A percentile compares a stretch with the other conserved stretches of the same genome.
Evolutionary conservation across 2,113 vertebrate species (phyloP).

Genomic region (Blennius ocellaris): DNA sequence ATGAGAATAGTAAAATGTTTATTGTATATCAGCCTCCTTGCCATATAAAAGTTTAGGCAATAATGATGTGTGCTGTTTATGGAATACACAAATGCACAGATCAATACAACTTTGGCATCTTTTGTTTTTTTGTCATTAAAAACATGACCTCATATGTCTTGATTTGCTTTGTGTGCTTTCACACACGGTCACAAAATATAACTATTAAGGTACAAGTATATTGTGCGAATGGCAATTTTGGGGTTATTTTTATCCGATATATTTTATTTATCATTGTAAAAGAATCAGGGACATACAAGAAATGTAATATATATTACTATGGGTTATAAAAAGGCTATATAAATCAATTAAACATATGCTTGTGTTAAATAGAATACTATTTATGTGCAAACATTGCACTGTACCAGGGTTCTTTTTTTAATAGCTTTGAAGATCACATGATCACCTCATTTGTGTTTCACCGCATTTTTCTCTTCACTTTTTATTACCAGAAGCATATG

Average conservation of each 20-base stretch:
- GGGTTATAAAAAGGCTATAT: neutral
- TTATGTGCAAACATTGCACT: neutral
- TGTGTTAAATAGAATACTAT: neutral
- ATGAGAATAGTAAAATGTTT: constrained; percentile 8
- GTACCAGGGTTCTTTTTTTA: constrained; percentile 7
- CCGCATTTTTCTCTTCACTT: constrained; percentile 9
- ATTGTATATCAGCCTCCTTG: constrained; percentile 30
- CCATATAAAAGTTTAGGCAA: constrained; percentile 4
- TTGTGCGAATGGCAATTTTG: too few species aligned
- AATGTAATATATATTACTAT: too few species aligned
- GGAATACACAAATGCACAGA: constrained; percentile 10
- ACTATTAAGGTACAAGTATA: constrained; percentile 4
- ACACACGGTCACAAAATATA: constrained; percentile 12
- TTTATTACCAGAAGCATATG: constrained; percentile 12
- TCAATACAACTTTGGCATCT: constrained; percentile 17
- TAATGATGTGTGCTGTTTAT: neutral
- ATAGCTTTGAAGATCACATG: constrained; percentile 6
- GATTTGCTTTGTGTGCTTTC: constrained; percentile 12
- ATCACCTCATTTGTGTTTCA: constrained; percentile 18
- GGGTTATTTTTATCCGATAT: too few species aligned
- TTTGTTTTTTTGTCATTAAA: constrained; percentile 25
- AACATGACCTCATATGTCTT: constrained; percentile 19
- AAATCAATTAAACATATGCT: neutral
- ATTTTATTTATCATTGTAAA: too few species aligned
- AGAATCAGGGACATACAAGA: too few species aligned